phyloP scores from a whole-genome alignment of 1,140 invertebrate species.

The Paramacrobiotus metropolitanus region DNA sequence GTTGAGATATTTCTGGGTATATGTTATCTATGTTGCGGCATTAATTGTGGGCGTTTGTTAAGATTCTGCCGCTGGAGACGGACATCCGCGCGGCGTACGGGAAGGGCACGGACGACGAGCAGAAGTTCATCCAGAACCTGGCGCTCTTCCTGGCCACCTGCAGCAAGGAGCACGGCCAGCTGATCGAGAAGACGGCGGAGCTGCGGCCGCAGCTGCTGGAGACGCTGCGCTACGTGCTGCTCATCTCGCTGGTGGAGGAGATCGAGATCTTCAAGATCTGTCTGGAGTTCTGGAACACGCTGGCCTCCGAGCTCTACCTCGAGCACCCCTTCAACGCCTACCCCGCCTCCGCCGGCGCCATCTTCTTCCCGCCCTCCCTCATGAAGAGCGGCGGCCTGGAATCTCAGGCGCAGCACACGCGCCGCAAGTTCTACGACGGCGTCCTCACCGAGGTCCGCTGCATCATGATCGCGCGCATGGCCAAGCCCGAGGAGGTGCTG shows the following conservation, averaged over 20 bases:
- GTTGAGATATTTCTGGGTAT: neutral
- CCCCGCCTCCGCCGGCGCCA: neutral
- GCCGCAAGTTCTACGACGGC: conserved; percentile 7
- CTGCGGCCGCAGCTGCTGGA: conserved; percentile 15
- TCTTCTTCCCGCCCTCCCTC: neutral
- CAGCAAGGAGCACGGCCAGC: conserved; percentile 72
- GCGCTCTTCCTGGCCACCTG: conserved; percentile 91
- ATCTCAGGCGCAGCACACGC: neutral
- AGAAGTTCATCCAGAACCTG: conserved; percentile 96
- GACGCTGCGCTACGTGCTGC: conserved; percentile 72
- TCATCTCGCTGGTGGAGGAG: conserved; percentile 96
- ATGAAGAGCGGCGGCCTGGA: neutral
- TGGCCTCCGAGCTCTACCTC: conserved; percentile 72
- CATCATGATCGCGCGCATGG: conserved; percentile 99
- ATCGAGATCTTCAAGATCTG: conserved; percentile 99
- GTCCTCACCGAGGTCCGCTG: conserved; percentile 41
- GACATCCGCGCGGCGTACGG: conserved; percentile 83
- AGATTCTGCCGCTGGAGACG: conserved; percentile 66
- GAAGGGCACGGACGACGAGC: conserved; percentile 75
- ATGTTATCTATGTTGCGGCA: too few species aligned
- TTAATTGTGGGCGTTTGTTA: conserved; percentile 13
- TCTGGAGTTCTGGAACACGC: conserved; percentile 90
- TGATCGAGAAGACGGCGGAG: conserved; percentile 41
- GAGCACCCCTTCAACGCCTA: conserved; percentile 21
- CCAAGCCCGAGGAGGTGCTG: conserved; percentile 98